Evolutionary conservation across 2,888 invertebrate species (phyloP).

Genomic region (Kuschelorhynchus macadamiae): DNA sequence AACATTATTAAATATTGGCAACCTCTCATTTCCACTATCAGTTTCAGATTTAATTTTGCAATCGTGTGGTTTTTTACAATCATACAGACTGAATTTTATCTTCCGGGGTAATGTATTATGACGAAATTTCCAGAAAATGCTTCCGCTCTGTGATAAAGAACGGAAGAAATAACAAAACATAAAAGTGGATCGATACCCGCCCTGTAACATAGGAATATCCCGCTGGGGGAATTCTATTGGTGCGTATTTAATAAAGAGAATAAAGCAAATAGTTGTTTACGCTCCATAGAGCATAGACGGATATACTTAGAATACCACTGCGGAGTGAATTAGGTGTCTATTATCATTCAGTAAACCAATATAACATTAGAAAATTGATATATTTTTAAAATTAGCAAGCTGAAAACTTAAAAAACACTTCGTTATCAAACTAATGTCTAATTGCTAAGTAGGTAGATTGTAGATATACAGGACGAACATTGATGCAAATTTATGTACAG

Average conservation of each 20-base stretch:
- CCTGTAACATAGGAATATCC: slow-evolving; percentile 11
- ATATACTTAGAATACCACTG: not conserved
- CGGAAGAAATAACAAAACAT: slow-evolving; percentile 43
- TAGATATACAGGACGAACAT: no score
- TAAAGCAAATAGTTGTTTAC: slow-evolving; percentile 30
- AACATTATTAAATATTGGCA: no score
- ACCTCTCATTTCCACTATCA: no score
- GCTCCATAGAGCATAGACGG: not conserved
- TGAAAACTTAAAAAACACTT: no score
- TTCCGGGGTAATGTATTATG: slow-evolving; percentile 24
- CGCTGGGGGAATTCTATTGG: slow-evolving; percentile 11
- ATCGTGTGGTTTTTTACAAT: not conserved
- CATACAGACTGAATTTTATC: slow-evolving; percentile 13
- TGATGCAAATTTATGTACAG: no score
- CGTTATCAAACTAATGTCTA: no score
- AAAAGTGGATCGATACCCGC: slow-evolving; percentile 37
- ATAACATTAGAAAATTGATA: not conserved
- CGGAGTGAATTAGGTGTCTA: not conserved
- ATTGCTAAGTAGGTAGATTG: no score
- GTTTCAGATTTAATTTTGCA: no score
- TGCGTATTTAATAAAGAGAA: slow-evolving; percentile 27
- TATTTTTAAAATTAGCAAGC: no score
- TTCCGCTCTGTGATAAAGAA: slow-evolving; percentile 40
- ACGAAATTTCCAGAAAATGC: slow-evolving; percentile 28
- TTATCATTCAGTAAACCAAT: not conserved